phyloP scores from a whole-genome alignment of 1,140 invertebrate genomes.

The Caenorhabditis briggsae region DNA sequence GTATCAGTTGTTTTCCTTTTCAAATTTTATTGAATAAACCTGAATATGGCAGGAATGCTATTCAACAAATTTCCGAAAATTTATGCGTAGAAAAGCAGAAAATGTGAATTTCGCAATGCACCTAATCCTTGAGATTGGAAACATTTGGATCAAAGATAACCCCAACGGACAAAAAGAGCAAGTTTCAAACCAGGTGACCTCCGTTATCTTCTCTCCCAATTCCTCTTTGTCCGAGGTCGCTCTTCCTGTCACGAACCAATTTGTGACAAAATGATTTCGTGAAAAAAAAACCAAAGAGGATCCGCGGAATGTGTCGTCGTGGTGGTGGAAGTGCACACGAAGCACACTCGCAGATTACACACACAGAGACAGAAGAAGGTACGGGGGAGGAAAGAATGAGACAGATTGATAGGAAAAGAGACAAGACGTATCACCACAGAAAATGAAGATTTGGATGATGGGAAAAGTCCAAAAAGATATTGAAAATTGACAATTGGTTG shows the following conservation, averaged over 20 bases:
- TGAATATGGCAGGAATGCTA: too few species aligned
- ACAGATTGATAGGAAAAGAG: constrained; percentile 14
- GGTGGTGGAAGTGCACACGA: constrained; percentile 50
- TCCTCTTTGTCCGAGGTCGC: not conserved
- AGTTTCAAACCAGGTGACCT: constrained; percentile 48
- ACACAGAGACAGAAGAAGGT: not conserved
- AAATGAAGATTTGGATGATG: not conserved
- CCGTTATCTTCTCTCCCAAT: not conserved
- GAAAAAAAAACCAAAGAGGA: constrained; percentile 35
- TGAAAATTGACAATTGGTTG: not conserved
- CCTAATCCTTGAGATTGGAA: not conserved
- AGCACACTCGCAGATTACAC: constrained; percentile 43
- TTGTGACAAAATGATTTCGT: constrained; percentile 41
- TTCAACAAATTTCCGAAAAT: too few species aligned
- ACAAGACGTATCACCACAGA: not conserved
- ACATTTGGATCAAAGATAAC: constrained; percentile 33
- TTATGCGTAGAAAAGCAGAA: too few species aligned
- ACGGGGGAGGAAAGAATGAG: constrained; percentile 44
- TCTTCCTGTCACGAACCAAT: constrained; percentile 33
- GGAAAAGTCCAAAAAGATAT: constrained; percentile 28
- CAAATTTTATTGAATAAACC: too few species aligned
- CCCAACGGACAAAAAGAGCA: constrained; percentile 21
- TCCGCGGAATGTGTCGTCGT: constrained; percentile 39
- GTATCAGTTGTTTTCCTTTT: too few species aligned
- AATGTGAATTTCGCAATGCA: not conserved